Percentiles rank a stretch among this genome's conserved stretches.
phyloP scores from a whole-genome alignment of 2,888 invertebrate genomes.

The Ennomos fuscantarius region DNA sequence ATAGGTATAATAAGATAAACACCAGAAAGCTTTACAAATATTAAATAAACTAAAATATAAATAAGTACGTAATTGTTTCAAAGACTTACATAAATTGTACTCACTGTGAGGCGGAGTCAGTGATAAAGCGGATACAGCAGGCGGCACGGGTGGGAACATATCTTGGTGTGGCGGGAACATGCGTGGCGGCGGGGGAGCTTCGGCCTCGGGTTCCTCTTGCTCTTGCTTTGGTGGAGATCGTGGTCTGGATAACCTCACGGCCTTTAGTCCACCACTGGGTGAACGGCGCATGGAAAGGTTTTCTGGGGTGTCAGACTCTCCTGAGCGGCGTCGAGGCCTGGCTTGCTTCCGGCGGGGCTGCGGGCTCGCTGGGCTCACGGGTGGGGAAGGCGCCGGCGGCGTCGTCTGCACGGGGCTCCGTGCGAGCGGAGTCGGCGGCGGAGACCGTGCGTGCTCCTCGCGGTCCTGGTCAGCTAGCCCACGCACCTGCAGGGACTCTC shows the following conservation, averaged over 20 bases:
- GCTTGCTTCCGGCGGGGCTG: constrained; percentile 94
- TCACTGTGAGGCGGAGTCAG: constrained; percentile 94
- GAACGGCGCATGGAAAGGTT: constrained; percentile 87
- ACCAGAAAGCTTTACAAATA: no score
- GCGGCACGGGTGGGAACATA: constrained; percentile 89
- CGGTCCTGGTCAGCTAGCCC: constrained; percentile 89
- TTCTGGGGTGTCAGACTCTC: constrained; percentile 87
- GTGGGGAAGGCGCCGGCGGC: constrained; percentile 75
- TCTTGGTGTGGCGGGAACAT: constrained; percentile 85
- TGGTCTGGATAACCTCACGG: constrained; percentile 72
- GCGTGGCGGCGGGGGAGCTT: constrained; percentile 84
- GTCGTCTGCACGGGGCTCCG: constrained; percentile 76
- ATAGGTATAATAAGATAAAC: no score
- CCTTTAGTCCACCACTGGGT: constrained; percentile 69
- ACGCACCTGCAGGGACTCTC: constrained; percentile 93
- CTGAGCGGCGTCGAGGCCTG: constrained; percentile 92
- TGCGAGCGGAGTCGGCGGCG: constrained; percentile 71
- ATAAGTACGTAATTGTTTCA: constrained; percentile 12
- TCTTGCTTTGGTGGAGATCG: constrained; percentile 76
- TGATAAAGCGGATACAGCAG: constrained; percentile 89
- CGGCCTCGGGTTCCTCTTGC: constrained; percentile 74
- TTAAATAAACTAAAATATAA: neutral
- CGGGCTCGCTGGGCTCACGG: constrained; percentile 89
- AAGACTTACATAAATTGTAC: constrained; percentile 59
- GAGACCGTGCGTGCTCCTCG: constrained; percentile 70